Conservation (phyloP, 2,888 invertebrate species). For the Leptinotarsa peninsularis region DNA sequence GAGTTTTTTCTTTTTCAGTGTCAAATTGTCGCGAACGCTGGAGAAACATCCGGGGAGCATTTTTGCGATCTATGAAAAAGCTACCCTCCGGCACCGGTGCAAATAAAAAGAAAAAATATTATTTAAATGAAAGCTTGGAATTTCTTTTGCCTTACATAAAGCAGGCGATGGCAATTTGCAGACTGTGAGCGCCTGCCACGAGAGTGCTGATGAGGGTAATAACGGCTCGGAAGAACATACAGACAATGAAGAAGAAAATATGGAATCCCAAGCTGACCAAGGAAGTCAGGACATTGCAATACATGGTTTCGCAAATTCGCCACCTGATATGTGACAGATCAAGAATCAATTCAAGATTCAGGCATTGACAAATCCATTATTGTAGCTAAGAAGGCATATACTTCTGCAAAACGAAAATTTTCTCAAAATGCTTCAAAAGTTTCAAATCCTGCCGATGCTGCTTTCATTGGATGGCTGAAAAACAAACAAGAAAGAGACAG, state of each 20-base stretch:
- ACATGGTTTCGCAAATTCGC: conserved; percentile 10
- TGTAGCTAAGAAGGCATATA: conserved; percentile 8
- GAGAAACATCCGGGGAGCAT: conserved; percentile 34
- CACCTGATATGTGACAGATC: conserved; percentile 18
- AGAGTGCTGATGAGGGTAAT: conserved; percentile 21
- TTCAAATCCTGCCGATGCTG: conserved; percentile 25
- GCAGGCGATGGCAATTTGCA: conserved; percentile 23
- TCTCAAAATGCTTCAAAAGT: conserved; percentile 22
- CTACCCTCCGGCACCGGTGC: conserved; percentile 13
- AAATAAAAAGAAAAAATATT: conserved; percentile 36
- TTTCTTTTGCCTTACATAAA: conserved; percentile 32
- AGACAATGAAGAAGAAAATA: conserved; percentile 7
- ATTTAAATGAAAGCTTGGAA: conserved; percentile 30
- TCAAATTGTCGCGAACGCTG: conserved; percentile 38
- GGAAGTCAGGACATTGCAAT: conserved; percentile 18
- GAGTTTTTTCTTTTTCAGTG: conserved; percentile 29
- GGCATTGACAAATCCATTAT: no score
- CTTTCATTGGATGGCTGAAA: conserved; percentile 26
- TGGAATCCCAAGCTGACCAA: conserved; percentile 20
- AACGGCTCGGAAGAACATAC: conserved; percentile 22
- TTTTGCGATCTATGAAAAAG: conserved; percentile 33
- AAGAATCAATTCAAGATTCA: no score
- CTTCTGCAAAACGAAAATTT: conserved; percentile 20
- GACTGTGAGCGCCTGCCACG: conserved; percentile 7
- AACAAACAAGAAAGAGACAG: conserved; percentile 22